Evolutionary conservation across 2,113 vertebrate genomes (phyloP).

Genomic region (Morone saxatilis): DNA sequence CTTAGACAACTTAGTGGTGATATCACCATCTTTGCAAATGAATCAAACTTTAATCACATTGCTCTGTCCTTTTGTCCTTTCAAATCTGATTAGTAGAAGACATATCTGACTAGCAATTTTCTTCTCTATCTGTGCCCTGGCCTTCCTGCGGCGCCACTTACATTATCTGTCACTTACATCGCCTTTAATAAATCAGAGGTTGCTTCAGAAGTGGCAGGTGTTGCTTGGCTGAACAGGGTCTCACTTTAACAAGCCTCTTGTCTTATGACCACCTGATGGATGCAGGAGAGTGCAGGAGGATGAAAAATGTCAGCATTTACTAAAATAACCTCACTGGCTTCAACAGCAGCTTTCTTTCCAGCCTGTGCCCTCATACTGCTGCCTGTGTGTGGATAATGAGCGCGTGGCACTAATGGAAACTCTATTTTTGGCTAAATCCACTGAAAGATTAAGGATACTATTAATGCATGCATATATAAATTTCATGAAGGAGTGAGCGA

Average conservation of each 20-base stretch:
- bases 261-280: constrained; percentile 12
- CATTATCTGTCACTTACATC: constrained; percentile 9
- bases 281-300: background rate
- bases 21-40: constrained; percentile 10
- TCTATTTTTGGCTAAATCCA: constrained; percentile 59
- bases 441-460: constrained; percentile 57
- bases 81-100: constrained; percentile 31
- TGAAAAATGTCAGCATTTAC: background rate
- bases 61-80: constrained; percentile 22
- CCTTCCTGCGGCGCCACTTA: background rate
- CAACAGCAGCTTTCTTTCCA: constrained; percentile 33
- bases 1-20: background rate
- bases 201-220: background rate
- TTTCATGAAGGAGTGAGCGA: constrained; percentile 70
- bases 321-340: constrained; percentile 12
- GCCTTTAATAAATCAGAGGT: constrained; percentile 9
- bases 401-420: constrained; percentile 40
- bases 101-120: background rate
- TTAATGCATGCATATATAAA: constrained; percentile 65
- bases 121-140: background rate
- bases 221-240: background rate
- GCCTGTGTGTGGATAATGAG: constrained; percentile 17
- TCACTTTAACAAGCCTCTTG: background rate
- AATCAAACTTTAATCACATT: constrained; percentile 32
- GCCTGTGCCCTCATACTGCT: background rate